These are phyloP conservation scores for Aradophagus sp. DNA, from an alignment of 1,140 invertebrate species.

Conservation along the genomic window DNA sequence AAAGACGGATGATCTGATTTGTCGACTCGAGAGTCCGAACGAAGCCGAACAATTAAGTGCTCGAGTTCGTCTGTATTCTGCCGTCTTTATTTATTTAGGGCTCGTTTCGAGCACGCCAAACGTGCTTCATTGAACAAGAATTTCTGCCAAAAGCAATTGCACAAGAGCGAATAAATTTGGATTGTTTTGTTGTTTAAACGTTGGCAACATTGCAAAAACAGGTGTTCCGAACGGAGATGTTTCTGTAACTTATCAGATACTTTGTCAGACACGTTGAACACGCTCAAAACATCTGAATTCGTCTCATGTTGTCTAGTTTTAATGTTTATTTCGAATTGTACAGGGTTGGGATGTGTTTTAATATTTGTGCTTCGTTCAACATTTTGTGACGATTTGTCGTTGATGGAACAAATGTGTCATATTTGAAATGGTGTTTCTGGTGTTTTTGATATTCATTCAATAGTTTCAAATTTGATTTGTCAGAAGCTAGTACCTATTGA, in stretches of 20 bases:
- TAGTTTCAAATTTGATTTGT: too few relatives aligned
- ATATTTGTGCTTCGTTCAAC: too few relatives aligned
- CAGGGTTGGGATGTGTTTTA: neutral
- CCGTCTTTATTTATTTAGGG: slow-evolving; percentile 4
- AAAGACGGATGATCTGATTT: neutral
- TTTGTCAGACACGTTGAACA: slow-evolving; percentile 45
- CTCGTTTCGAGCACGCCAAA: slow-evolving; percentile 2
- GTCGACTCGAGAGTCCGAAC: neutral
- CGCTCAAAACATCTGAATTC: slow-evolving; percentile 18
- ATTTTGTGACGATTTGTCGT: too few relatives aligned
- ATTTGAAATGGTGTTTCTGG: too few relatives aligned
- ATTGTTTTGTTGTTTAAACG: slow-evolving; percentile 14
- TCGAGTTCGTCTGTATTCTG: neutral
- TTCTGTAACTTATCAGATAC: slow-evolving; percentile 31
- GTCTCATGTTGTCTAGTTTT: slow-evolving; percentile 20
- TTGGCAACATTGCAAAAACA: slow-evolving; percentile 48
- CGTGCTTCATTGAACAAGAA: neutral
- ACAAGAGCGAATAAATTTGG: slow-evolving; percentile 25
- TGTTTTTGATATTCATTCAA: too few relatives aligned
- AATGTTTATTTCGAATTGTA: slow-evolving; percentile 9
- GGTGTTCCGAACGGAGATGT: slow-evolving; percentile 37
- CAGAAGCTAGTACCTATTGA: too few relatives aligned
- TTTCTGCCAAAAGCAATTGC: slow-evolving; percentile 37
- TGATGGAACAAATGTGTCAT: too few relatives aligned
- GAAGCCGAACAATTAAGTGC: slow-evolving; percentile 5